Base-by-base conservation (phyloP, 1,140 invertebrate species). In the Mercenaria mercenaria region DNA sequence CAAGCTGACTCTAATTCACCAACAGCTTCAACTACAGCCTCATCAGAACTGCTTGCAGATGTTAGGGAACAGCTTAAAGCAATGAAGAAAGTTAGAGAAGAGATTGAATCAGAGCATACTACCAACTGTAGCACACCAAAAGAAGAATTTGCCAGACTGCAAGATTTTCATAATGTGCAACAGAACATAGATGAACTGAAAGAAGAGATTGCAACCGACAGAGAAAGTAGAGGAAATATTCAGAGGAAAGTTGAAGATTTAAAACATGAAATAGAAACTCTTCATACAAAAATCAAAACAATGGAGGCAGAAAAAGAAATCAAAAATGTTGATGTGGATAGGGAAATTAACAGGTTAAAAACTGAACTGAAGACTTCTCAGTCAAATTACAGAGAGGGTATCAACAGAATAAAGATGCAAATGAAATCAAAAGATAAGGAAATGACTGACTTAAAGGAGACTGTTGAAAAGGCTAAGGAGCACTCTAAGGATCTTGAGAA, bases 51-150 rank as follows among this genome's bases (percentile, higher is more conserved):
- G 50, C 37, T 81, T 13, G 61, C 47, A n/a, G 86, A 88, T 11
- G 61, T 88, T 8, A 80, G 77, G 15, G 86, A 88, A 56, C 86
- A 88, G 34, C 77, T 88, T 4, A 81, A 80, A 52, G 86, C 76
- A 47, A 64, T 88, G 50, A 88, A 56, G 39, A 88, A 64, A 37
- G 76, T 67, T 13, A 81, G 37, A 72, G 56, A 80, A 67, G 84
- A 87, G 37, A 88, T 88, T 13, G 86, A 88, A 81, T 80, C 76
- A 34, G 86, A 88, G 41, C 76, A 88, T 47, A 64, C 85, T n/a
- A 79, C 85, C 29, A 0, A 1, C n/a, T 87, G 76, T 43, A 64
- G 34, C 34, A 79, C 86, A 56, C 86, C 86, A 69, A 88, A 81
- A 29, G 86, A 88, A 39, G 86, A 80, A 43, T 88, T 47, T 81